Base-by-base conservation (phyloP, 2,888 invertebrate species). In the Nowickia ferox region DNA sequence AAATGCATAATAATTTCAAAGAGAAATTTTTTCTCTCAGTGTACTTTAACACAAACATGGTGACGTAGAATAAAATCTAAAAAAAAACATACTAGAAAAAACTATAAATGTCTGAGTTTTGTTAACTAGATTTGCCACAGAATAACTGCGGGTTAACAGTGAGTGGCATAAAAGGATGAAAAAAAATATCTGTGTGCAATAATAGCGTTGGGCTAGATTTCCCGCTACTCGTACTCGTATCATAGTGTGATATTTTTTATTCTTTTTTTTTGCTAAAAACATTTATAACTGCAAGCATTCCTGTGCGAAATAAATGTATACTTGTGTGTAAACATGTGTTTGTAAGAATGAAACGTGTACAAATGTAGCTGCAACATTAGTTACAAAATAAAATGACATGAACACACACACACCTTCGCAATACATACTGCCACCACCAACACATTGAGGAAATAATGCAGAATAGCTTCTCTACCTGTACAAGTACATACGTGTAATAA, bases 111-210 rank as follows among this genome's bases (percentile, higher is more conserved):
- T 80, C 86, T 86, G 86, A 40, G 86, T 83, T 83, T 76, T 86
- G 79, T 83, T 86, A 86, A 86, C 83, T 48, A 74, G 87, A 88
- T 77, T 86, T 85, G 84, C 83, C 84, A 84, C 84, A 77, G 82
- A 86, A 88, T 89, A 89, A 89, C 88, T 89, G 88, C 88, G 87
- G 87, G 87, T 78, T 66, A 81, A 81, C 81, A 84, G 68, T 87
- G 81, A 71, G n/a, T 65, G 68, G 9, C 63, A 74, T 9, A 38
- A 48, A 53, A 55, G 22, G 30, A 30, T 59, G 53, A 42, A 65
- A 63, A 57, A 46, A 88, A 85, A 87, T 75, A 78, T 69, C n/a
- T 48, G 15, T 77, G 80, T 6, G 86, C 19, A 75, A 53, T 68
- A 66, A 79, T 17, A 81, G 75, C 79, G 84, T 82, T 61, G 81